Percentiles rank a stretch among this genome's conserved stretches.
These are phyloP conservation scores for Palythoa grandis DNA, from an alignment of 92 coral and sea anemone species.

Conservation along the genomic window DNA sequence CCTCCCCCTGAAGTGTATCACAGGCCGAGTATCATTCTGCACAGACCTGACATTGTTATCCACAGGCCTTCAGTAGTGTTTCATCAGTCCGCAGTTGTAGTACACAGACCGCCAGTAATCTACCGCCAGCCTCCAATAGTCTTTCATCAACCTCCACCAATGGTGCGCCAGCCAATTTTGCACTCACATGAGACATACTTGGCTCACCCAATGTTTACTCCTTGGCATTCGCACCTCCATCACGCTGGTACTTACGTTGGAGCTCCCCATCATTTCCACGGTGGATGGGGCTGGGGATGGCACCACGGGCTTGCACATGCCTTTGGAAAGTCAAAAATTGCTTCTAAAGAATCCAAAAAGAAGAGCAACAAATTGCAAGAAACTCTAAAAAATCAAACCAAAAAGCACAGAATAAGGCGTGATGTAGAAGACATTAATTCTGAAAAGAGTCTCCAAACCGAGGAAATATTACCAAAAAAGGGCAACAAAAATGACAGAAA, in stretches of 20 bases:
- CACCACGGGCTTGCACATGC: slow-evolving; percentile 72
- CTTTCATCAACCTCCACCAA: slow-evolving; percentile 92
- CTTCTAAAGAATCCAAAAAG: slow-evolving; percentile 1
- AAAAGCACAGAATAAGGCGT: slow-evolving; percentile 44
- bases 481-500: slow-evolving; percentile 9
- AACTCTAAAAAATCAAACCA: background rate
- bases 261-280: slow-evolving; percentile 70
- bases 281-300: slow-evolving; percentile 69
- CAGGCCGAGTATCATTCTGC: slow-evolving; percentile 80
- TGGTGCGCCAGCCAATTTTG: slow-evolving; percentile 83
- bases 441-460: background rate
- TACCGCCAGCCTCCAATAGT: slow-evolving; percentile 88
- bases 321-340: slow-evolving; percentile 82
- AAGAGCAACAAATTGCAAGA: background rate
- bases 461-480: background rate
- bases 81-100: slow-evolving; percentile 85
- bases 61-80: slow-evolving; percentile 93
- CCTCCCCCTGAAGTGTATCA: slow-evolving; percentile 97
- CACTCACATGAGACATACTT: slow-evolving; percentile 86
- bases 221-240: slow-evolving; percentile 65
- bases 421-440: slow-evolving; percentile 13
- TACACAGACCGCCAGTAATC: slow-evolving; percentile 85
- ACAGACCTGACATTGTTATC: slow-evolving; percentile 86
- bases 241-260: slow-evolving; percentile 79
- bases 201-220: slow-evolving; percentile 78